These are phyloP conservation scores for Hipposideros larvatus DNA, from an alignment of 2,797 vertebrate species.

Conservation along the genomic window DNA sequence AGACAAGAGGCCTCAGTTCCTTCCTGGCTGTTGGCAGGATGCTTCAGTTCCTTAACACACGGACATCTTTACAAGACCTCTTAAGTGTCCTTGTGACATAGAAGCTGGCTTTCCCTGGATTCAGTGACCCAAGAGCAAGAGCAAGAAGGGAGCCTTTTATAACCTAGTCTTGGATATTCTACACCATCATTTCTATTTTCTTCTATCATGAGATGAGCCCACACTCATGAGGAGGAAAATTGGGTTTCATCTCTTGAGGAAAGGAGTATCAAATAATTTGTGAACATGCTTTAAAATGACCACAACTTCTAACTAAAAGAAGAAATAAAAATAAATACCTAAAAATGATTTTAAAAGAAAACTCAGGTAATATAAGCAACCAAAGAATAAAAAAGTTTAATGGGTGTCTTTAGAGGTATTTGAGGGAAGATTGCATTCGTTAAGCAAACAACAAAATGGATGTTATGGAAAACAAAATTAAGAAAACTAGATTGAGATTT, in stretches of 20 bases:
- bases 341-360: background rate
- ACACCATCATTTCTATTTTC: background rate
- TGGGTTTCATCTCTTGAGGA: background rate
- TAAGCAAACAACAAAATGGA: background rate
- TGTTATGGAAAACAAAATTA: background rate
- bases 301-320: background rate
- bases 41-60: fast-evolving
- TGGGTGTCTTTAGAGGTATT: background rate
- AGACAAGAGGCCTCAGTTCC: background rate
- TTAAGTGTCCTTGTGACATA: background rate
- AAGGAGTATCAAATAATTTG: background rate
- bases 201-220: background rate
- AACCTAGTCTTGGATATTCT: background rate
- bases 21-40: background rate
- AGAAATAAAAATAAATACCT: background rate
- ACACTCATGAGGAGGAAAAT: background rate
- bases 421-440: background rate
- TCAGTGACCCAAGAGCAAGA: background rate
- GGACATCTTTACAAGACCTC: background rate
- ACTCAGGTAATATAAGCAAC: background rate
- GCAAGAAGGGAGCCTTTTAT: background rate
- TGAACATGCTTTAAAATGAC: background rate
- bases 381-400: background rate
- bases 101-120: background rate
- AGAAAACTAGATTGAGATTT: background rate